Conservation (phyloP, 2,888 invertebrate species). For the Drosophila prolongata region DNA sequence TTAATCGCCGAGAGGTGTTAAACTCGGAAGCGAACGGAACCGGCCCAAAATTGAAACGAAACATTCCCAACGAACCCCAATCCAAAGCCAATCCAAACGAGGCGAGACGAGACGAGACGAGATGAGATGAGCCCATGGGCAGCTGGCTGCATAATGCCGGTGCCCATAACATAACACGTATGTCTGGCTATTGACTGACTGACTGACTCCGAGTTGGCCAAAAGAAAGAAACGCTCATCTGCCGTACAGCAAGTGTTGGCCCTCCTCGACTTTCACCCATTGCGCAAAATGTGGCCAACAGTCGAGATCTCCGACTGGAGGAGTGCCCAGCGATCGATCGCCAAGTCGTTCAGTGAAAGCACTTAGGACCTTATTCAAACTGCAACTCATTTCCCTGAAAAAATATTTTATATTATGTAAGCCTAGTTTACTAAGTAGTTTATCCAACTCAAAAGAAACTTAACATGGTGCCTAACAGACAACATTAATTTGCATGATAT, state of each 20-base stretch:
- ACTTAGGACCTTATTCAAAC: constrained; percentile 4
- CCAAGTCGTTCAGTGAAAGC: constrained; percentile 21
- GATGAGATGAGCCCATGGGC: constrained; percentile 6
- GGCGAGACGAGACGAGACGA: background rate
- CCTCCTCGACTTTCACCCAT: constrained; percentile 60
- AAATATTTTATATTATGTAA: background rate
- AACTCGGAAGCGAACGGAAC: constrained; percentile 43
- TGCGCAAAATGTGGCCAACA: constrained; percentile 53
- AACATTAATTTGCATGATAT: too few relatives aligned
- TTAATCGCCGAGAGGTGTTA: constrained; percentile 60
- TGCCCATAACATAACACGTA: background rate
- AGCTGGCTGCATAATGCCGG: constrained; percentile 2
- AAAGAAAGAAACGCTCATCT: constrained; percentile 36
- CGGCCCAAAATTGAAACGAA: constrained; percentile 5
- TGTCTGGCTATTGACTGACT: constrained; percentile 13
- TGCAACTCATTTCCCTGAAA: background rate
- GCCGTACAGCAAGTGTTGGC: constrained; percentile 37
- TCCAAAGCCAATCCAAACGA: background rate
- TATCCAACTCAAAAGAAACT: too few relatives aligned
- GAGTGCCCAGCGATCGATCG: constrained; percentile 17
- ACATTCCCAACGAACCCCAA: background rate
- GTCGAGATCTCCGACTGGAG: constrained; percentile 6
- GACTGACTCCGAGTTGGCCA: constrained; percentile 26
- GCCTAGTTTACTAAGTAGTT: too few relatives aligned
- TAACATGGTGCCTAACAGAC: too few relatives aligned